Base-by-base conservation (phyloP, 2,113 vertebrate genomes). In the Orycteropus afer region DNA sequence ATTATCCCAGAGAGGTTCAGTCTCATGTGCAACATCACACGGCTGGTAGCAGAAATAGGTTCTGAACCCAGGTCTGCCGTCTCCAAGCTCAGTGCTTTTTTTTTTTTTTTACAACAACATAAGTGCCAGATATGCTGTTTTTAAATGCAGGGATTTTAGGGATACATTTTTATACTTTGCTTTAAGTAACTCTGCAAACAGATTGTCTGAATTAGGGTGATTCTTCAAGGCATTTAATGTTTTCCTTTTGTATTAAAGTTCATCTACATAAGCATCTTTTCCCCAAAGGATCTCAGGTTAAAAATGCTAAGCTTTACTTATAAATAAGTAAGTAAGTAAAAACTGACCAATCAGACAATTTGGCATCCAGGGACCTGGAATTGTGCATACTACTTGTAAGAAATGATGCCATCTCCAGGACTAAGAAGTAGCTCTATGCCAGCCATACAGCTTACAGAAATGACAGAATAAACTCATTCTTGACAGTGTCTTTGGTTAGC, bases 131-230 rank as follows among this genome's bases (percentile, higher is more conserved):
- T 55, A 86, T 0, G 63, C 40, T 37, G 6, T 57, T 92, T 88
- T 76, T 88, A 88, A 94, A 83, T 83, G 17, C 42, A 83, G 14
- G 5, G 34, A 34, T 55, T 77, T 89, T 25, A 49, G 18, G 55
- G 85, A 74, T 89, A 1, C 67, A 49, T 42, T 82, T 86, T 82
- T 80, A 59, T 78, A 57, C 14, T 63, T 25, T 17, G 80, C 42
- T 86, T 88, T 78, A 86, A 91, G 40, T 77, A 71, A 90, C 79
- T 95, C 78, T 74, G n/a, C 49, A 95, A 84, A 61, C 13, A 76
- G 40, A 92, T 77, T 34, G 34, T 18, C 74, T 51, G 74, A 32
- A 32, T 14, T 23, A 73, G 37, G 69, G 27, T 71, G 71, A 71
- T 32, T 29, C 42, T 14, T 76, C 23, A 15, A 45, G 27, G 73